Evolutionary conservation across 2,113 vertebrate species (phyloP).

Genomic region (Nettapus auritus): DNA sequence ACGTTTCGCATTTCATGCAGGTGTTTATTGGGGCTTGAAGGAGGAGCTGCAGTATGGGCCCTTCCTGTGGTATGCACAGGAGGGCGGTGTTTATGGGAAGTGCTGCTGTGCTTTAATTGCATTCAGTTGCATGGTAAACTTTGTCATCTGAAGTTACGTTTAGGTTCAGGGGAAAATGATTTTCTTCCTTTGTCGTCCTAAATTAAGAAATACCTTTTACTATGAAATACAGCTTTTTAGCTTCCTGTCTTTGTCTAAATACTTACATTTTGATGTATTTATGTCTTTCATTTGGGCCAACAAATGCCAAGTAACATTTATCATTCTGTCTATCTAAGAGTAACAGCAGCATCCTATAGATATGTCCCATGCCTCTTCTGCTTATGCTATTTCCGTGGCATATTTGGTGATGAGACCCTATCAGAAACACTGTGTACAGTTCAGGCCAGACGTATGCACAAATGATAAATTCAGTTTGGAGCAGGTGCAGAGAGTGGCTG

Average conservation of each 20-base stretch:
- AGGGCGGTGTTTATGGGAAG: not conserved
- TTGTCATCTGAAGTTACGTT: not conserved
- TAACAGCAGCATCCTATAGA: not conserved
- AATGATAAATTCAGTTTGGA: slow-evolving; percentile 1
- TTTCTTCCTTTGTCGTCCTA: not conserved
- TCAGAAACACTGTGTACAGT: not conserved
- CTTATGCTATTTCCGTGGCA: not conserved
- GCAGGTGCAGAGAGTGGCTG: not conserved
- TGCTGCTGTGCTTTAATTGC: not conserved
- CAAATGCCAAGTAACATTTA: not conserved
- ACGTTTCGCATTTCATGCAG: not conserved
- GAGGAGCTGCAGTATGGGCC: not conserved
- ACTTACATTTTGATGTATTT: not conserved
- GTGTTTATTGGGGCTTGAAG: slow-evolving; percentile 9
- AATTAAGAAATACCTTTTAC: not conserved
- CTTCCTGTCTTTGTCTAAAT: not conserved
- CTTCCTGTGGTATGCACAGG: not conserved
- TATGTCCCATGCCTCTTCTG: not conserved
- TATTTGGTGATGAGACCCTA: not conserved
- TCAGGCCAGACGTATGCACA: not conserved
- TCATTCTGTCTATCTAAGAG: not conserved
- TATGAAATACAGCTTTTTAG: not conserved
- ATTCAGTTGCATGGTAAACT: not conserved
- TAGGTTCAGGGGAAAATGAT: not conserved
- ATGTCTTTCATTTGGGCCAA: not conserved